phyloP scores from a whole-genome alignment of 2,797 vertebrate genomes.

The Echiichthys vipera region DNA sequence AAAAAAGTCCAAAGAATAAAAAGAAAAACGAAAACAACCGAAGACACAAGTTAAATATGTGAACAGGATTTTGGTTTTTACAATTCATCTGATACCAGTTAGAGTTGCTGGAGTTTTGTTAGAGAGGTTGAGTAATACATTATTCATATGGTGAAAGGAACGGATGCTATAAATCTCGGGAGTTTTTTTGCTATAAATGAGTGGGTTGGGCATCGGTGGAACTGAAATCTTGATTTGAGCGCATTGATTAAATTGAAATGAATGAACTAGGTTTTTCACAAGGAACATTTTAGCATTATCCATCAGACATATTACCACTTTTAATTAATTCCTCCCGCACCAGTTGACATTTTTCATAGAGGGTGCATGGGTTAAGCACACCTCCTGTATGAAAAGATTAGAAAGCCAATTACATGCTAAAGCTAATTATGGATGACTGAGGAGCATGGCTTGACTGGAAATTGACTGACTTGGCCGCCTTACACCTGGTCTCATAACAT shows the following conservation, averaged over 20 bases:
- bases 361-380: constrained; percentile 59
- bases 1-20: constrained; percentile 11
- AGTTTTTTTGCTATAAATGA: constrained; percentile 65
- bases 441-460: constrained; percentile 71
- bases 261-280: constrained; percentile 48
- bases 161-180: constrained; percentile 61
- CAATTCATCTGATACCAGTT: constrained; percentile 21
- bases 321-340: constrained; percentile 60
- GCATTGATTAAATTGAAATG: constrained; percentile 61
- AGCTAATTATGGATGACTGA: constrained; percentile 70
- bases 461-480: constrained; percentile 75
- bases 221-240: constrained; percentile 56
- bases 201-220: constrained; percentile 35
- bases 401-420: constrained; percentile 67
- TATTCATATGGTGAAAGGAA: constrained; percentile 60
- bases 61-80: constrained; percentile 20
- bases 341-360: constrained; percentile 54
- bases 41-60: constrained; percentile 7
- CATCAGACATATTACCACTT: constrained; percentile 45
- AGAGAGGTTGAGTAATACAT: constrained; percentile 63
- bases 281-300: constrained; percentile 45
- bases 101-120: constrained; percentile 40
- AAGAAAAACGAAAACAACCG: background rate
- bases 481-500: constrained; percentile 75
- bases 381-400: constrained; percentile 67